These are phyloP conservation scores for Alcis repandata DNA, from an alignment of 2,888 invertebrate genomes.

Conservation along the genomic window DNA sequence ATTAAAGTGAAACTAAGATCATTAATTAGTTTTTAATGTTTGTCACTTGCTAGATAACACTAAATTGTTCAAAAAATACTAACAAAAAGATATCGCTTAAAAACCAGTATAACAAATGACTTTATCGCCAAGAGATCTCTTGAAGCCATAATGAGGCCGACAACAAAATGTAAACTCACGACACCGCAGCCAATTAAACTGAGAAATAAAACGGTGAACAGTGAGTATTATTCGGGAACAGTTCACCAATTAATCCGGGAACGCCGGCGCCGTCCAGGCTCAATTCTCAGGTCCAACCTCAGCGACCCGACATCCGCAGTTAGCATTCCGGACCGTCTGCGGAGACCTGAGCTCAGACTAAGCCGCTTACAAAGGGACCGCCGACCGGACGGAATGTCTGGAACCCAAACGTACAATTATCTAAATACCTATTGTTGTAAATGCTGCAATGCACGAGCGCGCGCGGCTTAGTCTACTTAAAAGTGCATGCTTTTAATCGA, in stretches of 20 bases:
- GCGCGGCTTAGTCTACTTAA: background rate
- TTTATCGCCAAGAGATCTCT: no score
- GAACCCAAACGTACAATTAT: constrained; percentile 16
- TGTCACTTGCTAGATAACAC: no score
- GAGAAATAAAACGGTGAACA: background rate
- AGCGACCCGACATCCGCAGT: background rate
- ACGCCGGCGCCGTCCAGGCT: background rate
- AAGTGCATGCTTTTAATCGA: no score
- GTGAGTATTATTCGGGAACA: constrained; percentile 1
- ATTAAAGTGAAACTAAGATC: no score
- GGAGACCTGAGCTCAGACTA: constrained; percentile 21
- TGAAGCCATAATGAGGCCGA: no score
- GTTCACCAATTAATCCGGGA: constrained; percentile 1
- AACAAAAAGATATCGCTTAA: no score
- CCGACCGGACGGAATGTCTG: constrained; percentile 19
- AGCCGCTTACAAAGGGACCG: constrained; percentile 35
- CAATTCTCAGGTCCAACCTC: background rate
- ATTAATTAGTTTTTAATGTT: no score
- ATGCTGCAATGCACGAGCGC: background rate
- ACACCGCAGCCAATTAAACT: no score
- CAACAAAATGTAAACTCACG: no score
- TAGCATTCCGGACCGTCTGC: constrained; percentile 20
- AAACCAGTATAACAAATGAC: no score
- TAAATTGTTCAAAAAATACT: no score
- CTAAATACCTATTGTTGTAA: constrained; percentile 4